Conservation (phyloP, 2,888 invertebrate genomes). For the Ceraclea dissimilis region DNA sequence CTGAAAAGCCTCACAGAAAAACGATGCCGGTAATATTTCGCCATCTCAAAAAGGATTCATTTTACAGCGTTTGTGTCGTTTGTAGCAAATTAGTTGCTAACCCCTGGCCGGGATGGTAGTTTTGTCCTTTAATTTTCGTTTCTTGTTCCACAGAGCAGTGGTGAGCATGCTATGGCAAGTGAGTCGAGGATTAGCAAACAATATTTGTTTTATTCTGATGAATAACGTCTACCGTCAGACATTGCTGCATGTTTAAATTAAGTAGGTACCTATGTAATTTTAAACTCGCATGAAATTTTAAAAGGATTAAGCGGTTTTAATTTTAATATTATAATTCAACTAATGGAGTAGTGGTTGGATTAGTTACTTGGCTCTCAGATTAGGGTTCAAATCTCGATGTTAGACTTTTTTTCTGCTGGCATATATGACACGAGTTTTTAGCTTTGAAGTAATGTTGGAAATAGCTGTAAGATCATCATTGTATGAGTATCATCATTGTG, state of each 20-base stretch:
- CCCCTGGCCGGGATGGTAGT: constrained; percentile 1
- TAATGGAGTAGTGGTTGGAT: too few species aligned
- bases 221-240: too few species aligned
- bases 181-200: constrained; percentile 10
- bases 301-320: background rate
- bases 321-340: background rate
- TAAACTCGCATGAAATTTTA: background rate
- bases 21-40: background rate
- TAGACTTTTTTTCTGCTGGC: too few species aligned
- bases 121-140: constrained; percentile 11
- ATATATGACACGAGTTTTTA: too few species aligned
- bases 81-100: constrained; percentile 4
- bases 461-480: too few species aligned
- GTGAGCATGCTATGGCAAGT: constrained; percentile 10
- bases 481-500: too few species aligned
- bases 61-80: constrained; percentile 4
- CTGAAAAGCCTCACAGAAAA: constrained; percentile 1
- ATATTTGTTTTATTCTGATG: background rate
- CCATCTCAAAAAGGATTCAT: constrained; percentile 2
- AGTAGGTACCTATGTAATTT: too few species aligned
- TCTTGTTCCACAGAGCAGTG: constrained; percentile 9
- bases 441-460: too few species aligned
- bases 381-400: too few species aligned
- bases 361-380: too few species aligned
- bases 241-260: too few species aligned